Evolutionary conservation across 2,888 invertebrate species (phyloP).

Genomic region (Hybos culiciformis): DNA sequence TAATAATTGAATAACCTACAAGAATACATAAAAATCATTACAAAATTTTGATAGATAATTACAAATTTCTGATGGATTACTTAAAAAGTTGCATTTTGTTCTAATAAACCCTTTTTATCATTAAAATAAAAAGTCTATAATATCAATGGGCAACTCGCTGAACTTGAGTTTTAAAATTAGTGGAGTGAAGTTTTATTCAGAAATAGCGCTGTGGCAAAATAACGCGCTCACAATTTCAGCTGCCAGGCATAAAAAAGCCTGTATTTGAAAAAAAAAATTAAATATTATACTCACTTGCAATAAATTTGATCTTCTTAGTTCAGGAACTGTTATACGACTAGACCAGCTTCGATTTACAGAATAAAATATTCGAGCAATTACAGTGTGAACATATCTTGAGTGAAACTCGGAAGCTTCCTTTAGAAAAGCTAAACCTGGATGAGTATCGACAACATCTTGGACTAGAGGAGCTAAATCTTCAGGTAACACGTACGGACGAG

Average conservation of each 20-base stretch:
- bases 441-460: conserved; percentile 96
- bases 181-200: no score
- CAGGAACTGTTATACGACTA: conserved; percentile 75
- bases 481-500: conserved; percentile 46
- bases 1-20: conserved; percentile 59
- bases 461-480: conserved; percentile 90
- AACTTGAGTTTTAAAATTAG: no score
- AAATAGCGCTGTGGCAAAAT: no score
- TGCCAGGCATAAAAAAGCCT: neutral
- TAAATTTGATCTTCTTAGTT: conserved; percentile 82
- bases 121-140: no score
- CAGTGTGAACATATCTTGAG: conserved; percentile 96
- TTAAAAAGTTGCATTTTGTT: no score
- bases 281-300: conserved; percentile 40
- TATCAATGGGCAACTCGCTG: no score
- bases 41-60: no score
- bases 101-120: no score
- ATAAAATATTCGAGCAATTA: conserved; percentile 95
- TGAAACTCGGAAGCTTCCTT: conserved; percentile 98
- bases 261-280: neutral
- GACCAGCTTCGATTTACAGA: conserved; percentile 96
- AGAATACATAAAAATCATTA: conserved; percentile 1
- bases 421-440: conserved; percentile 92
- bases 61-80: no score
- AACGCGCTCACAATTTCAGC: no score